Conservation (phyloP, 2,797 vertebrate genomes). For the Danio albolineatus region DNA sequence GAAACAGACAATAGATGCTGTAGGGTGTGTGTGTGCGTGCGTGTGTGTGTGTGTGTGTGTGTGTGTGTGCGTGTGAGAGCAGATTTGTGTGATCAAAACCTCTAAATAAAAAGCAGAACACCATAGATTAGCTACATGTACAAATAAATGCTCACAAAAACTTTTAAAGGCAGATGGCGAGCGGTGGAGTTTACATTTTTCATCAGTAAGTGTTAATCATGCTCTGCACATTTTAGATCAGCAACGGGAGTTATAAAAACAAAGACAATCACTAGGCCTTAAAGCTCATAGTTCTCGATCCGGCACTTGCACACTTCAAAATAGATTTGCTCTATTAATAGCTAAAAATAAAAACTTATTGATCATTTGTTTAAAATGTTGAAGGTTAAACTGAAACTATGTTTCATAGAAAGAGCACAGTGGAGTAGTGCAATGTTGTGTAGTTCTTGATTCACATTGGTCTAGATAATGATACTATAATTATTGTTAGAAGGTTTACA, state of each 20-base stretch:
- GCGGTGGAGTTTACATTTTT: not conserved
- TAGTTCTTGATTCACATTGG: not conserved
- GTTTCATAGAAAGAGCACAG: not conserved
- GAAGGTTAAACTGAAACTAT: not conserved
- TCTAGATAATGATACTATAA: too few species aligned
- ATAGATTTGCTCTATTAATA: not conserved
- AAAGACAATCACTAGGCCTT: not conserved
- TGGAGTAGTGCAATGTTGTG: not conserved
- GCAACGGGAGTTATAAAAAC: not conserved
- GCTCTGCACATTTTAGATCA: not conserved
- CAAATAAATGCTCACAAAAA: not conserved
- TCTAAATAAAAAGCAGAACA: conserved; percentile 1
- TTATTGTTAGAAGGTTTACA: too few species aligned
- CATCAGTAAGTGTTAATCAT: not conserved
- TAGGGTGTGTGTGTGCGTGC: too few species aligned
- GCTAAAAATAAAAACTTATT: not conserved
- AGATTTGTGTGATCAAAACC: conserved; percentile 17
- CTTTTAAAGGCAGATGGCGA: not conserved
- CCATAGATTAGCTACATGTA: not conserved
- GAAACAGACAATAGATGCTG: conserved; percentile 9
- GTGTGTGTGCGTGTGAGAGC: conserved; percentile 8
- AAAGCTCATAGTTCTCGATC: conserved; percentile 2
- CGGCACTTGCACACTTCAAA: not conserved
- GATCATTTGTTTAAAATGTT: not conserved
- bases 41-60: too few species aligned